Conservation (phyloP, 2,888 invertebrate genomes). For the Leucophenga montana region DNA sequence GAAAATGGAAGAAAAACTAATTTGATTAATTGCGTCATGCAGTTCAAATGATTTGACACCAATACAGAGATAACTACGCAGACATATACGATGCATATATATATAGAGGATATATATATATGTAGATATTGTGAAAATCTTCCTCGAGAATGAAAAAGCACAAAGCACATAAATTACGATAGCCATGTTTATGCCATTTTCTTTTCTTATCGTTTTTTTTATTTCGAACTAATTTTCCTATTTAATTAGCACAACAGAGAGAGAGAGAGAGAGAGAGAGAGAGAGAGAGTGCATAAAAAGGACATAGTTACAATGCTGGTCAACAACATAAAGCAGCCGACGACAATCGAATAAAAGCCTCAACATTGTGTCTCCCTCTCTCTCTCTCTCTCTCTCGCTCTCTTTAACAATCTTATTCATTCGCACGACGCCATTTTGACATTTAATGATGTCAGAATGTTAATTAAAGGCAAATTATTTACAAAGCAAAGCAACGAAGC, state of each 20-base stretch:
- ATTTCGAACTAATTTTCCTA: conserved; percentile 58
- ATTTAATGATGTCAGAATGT: conserved; percentile 67
- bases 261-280: background rate
- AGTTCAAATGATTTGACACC: conserved; percentile 63
- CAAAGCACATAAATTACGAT: conserved; percentile 52
- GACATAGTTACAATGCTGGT: too few species aligned
- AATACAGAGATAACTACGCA: conserved; percentile 29
- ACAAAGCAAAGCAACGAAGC: conserved; percentile 42
- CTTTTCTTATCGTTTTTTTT: conserved; percentile 51
- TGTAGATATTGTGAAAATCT: background rate
- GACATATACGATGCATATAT: background rate
- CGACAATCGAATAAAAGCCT: background rate
- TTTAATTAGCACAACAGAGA: conserved; percentile 54
- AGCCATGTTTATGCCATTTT: background rate
- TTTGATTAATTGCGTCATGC: conserved; percentile 67
- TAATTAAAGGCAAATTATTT: conserved; percentile 71
- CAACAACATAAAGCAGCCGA: background rate
- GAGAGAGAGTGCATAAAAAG: background rate
- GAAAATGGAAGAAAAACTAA: conserved; percentile 41
- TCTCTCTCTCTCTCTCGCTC: background rate
- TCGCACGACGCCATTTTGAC: conserved; percentile 18
- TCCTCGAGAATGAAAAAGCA: background rate
- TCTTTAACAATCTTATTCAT: background rate
- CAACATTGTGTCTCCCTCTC: background rate
- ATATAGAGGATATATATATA: background rate